These are phyloP conservation scores for Drosophila oshimai DNA, from an alignment of 1,140 invertebrate species.

Conservation along the genomic window DNA sequence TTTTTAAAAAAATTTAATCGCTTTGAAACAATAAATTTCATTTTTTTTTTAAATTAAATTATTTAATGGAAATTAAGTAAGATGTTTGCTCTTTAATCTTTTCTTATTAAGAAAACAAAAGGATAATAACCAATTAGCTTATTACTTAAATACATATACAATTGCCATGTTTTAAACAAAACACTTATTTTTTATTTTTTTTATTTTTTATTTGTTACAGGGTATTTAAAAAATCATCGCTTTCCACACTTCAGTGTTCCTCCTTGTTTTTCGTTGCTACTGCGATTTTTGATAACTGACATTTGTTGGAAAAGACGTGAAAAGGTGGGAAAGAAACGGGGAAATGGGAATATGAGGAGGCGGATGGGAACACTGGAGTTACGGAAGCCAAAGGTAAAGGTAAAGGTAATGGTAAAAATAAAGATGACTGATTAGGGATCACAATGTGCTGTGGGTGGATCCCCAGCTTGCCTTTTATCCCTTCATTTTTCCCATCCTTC, in stretches of 20 bases:
- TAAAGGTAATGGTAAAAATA: not conserved
- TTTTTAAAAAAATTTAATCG: no score
- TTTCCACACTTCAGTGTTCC: not conserved
- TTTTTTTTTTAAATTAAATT: no score
- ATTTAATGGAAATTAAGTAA: no score
- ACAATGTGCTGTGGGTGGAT: conserved; percentile 8
- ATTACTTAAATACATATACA: no score
- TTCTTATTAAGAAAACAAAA: no score
- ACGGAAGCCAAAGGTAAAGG: conserved; percentile 30
- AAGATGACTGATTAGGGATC: conserved; percentile 29
- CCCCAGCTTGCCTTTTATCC: not conserved
- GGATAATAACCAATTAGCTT: no score
- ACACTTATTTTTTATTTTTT: not conserved
- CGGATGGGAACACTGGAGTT: not conserved
- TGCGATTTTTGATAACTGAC: conserved; percentile 70
- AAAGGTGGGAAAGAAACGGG: not conserved
- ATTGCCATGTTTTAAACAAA: not conserved
- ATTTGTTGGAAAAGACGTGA: conserved; percentile 52
- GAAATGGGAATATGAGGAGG: not conserved
- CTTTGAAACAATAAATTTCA: no score
- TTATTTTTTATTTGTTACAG: not conserved
- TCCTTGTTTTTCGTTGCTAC: conserved; percentile 30
- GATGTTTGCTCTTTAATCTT: no score
- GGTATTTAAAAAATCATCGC: not conserved
- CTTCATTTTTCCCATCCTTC: not conserved